phyloP scores from a whole-genome alignment of 2,888 invertebrate genomes.

The Actias luna region DNA sequence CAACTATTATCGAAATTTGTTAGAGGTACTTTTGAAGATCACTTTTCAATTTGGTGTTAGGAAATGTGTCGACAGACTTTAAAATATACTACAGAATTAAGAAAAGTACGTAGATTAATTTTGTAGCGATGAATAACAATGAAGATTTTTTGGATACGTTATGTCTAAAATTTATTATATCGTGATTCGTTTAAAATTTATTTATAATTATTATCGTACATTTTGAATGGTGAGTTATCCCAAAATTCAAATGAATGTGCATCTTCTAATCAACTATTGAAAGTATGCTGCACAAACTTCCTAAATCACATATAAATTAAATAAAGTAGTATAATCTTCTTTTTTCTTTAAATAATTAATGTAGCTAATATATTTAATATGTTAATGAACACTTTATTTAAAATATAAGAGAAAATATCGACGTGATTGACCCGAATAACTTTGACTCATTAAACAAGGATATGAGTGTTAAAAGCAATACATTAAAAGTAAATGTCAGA shows the following conservation, averaged over 20 bases:
- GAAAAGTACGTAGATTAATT: too few species aligned
- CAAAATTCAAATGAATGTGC: neutral
- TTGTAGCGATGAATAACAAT: too few species aligned
- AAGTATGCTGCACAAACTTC: slow-evolving; percentile 1
- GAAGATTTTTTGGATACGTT: too few species aligned
- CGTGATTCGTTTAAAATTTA: too few species aligned
- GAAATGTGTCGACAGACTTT: too few species aligned
- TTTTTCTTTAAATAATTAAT: neutral
- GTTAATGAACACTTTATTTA: neutral
- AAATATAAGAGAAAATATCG: slow-evolving; percentile 4
- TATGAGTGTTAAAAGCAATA: slow-evolving; percentile 1
- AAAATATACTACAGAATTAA: too few species aligned
- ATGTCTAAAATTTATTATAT: too few species aligned
- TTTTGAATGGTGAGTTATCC: too few species aligned
- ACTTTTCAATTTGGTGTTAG: too few species aligned
- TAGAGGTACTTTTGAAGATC: too few species aligned
- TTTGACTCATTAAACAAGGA: slow-evolving; percentile 5
- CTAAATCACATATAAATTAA: neutral
- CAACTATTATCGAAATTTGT: too few species aligned
- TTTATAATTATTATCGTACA: too few species aligned
- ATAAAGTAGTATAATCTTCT: neutral
- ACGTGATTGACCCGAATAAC: slow-evolving; percentile 7
- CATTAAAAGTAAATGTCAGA: slow-evolving; percentile 3
- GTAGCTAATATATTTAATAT: slow-evolving; percentile 2
- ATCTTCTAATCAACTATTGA: neutral